Conservation (phyloP, 1,140 invertebrate species). For the Drosophila biarmipes region DNA sequence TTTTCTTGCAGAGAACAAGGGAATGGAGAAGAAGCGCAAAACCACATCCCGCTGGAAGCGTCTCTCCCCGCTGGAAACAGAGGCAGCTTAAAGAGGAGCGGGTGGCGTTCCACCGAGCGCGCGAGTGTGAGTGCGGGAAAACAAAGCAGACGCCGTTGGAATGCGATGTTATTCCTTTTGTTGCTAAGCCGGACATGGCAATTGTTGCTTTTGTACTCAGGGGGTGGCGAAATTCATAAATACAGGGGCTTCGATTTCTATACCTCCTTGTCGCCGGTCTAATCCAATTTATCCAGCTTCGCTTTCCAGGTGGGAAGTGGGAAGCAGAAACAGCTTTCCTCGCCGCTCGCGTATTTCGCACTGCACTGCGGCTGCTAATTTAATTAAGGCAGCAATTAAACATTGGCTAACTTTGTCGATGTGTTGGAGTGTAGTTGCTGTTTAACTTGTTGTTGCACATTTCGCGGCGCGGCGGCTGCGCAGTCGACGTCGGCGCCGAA, state of each 20-base stretch:
- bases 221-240: constrained; percentile 26
- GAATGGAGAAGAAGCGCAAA: constrained; percentile 62
- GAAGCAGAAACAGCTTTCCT: background rate
- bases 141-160: constrained; percentile 53
- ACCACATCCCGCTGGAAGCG: constrained; percentile 73
- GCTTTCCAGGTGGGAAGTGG: background rate
- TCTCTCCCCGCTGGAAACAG: constrained; percentile 35
- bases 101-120: constrained; percentile 45
- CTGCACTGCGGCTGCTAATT: constrained; percentile 59
- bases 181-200: constrained; percentile 72
- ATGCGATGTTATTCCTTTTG: constrained; percentile 45
- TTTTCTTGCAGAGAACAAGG: constrained; percentile 45
- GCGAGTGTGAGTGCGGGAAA: constrained; percentile 35
- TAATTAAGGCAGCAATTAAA: constrained; percentile 64
- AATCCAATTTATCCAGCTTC: constrained; percentile 33
- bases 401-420: constrained; percentile 57
- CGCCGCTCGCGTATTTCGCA: constrained; percentile 8
- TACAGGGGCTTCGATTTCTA: constrained; percentile 19
- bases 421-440: constrained; percentile 9
- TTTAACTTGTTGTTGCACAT: constrained; percentile 58
- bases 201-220: constrained; percentile 49
- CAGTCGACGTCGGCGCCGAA: constrained; percentile 43
- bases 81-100: constrained; percentile 53
- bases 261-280: constrained; percentile 54
- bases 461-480: constrained; percentile 59